A percentile compares a stretch with the other conserved stretches of the same genome.
phyloP scores from a whole-genome alignment of 2,113 vertebrate species.

The Pseudopipra pipra region DNA sequence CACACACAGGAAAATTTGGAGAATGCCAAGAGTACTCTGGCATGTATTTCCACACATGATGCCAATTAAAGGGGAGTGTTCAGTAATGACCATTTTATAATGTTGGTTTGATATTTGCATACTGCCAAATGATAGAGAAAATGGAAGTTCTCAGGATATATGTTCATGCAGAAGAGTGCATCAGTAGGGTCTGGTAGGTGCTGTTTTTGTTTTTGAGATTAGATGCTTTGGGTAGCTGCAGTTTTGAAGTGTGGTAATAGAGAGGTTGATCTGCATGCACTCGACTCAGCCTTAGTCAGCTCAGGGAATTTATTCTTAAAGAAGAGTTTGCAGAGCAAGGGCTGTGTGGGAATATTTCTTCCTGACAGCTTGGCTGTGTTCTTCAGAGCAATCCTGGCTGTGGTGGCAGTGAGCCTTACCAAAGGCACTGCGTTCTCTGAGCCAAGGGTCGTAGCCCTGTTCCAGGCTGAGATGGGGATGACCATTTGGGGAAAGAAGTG shows the following conservation, averaged over 20 bases:
- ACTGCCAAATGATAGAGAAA: not conserved
- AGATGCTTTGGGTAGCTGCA: not conserved
- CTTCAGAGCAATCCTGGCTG: not conserved
- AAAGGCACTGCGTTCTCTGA: accelerated
- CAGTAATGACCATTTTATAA: not conserved
- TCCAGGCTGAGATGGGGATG: not conserved
- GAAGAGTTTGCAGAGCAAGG: not conserved
- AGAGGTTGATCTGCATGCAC: not conserved
- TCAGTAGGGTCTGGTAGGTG: not conserved
- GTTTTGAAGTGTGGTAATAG: not conserved
- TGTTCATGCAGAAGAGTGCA: not conserved
- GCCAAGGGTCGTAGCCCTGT: not conserved
- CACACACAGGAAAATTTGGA: not conserved
- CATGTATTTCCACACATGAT: not conserved
- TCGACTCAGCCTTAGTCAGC: not conserved
- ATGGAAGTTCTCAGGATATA: not conserved
- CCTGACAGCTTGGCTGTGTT: not conserved
- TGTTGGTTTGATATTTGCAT: not conserved
- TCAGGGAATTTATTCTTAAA: not conserved
- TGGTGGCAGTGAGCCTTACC: accelerated
- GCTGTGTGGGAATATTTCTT: not conserved
- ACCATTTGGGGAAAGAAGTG: not conserved
- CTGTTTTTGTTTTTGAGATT: not conserved
- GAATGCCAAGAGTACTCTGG: not conserved
- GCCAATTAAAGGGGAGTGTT: not conserved